Percentiles rank a stretch among this genome's conserved stretches.
Conservation (phyloP, 2,113 vertebrate genomes). For the Heteronetta atricapilla region DNA sequence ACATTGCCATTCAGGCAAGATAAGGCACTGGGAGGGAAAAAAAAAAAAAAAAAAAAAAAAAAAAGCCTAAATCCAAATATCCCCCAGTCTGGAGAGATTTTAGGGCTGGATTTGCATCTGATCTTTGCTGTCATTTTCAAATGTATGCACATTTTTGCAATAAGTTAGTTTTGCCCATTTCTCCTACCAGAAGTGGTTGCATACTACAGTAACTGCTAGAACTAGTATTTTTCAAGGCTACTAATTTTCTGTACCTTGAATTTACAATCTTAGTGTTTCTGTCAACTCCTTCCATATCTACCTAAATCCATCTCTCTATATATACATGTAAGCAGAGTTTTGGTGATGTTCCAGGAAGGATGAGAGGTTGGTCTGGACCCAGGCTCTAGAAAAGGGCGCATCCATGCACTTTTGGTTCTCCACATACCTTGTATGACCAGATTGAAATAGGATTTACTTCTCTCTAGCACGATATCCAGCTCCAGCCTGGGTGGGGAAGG, state of each 20-base stretch:
- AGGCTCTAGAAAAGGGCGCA: background rate
- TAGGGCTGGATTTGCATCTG: background rate
- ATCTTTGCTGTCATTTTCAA: background rate
- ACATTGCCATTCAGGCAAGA: background rate
- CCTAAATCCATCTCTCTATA: background rate
- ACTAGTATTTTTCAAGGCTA: background rate
- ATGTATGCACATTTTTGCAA: background rate
- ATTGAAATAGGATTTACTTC: background rate
- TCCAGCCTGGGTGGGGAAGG: background rate
- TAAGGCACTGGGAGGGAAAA: background rate
- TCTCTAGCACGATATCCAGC: background rate
- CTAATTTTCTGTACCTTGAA: background rate
- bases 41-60: background rate
- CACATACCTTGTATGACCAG: background rate
- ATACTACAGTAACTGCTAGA: background rate
- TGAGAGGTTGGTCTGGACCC: background rate
- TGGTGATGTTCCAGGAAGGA: background rate
- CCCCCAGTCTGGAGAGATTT: background rate
- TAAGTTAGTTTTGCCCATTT: background rate
- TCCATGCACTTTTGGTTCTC: background rate
- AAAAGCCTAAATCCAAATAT: background rate
- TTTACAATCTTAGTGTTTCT: background rate
- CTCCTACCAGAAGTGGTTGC: background rate
- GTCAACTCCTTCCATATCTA: background rate
- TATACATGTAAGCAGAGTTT: background rate